phyloP scores from a whole-genome alignment of 1,140 invertebrate species.

The Ostrea edulis region DNA sequence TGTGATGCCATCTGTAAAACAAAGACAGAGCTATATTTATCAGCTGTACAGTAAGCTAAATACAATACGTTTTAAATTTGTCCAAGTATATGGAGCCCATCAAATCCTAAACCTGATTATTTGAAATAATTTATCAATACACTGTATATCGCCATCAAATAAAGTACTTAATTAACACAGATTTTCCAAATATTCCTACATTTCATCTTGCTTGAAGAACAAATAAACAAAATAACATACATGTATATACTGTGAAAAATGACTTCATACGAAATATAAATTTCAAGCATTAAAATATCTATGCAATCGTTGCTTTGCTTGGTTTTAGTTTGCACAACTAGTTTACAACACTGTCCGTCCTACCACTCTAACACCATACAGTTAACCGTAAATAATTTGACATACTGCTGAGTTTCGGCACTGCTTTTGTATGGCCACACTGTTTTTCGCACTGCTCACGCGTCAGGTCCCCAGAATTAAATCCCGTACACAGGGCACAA shows the following conservation, averaged over 20 bases:
- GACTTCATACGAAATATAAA: background rate
- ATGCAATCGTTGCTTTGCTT: background rate
- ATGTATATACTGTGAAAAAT: background rate
- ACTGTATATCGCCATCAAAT: too few relatives aligned
- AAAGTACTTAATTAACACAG: background rate
- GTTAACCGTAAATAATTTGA: background rate
- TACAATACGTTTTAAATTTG: too few relatives aligned
- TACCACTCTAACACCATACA: too few relatives aligned
- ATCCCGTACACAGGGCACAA: background rate
- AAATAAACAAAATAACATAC: background rate
- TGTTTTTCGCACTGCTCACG: background rate
- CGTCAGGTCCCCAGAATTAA: background rate
- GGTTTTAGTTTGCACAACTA: too few relatives aligned
- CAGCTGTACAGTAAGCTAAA: background rate
- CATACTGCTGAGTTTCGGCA: background rate
- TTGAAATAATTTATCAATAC: background rate
- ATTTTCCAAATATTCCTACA: too few relatives aligned
- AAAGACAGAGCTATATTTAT: background rate
- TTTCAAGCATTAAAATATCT: background rate
- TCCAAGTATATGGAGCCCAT: too few relatives aligned
- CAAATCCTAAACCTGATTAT: background rate
- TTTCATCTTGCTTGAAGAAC: background rate
- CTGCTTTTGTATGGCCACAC: background rate
- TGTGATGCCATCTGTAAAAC: slow-evolving; percentile 59
- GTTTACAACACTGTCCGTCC: too few relatives aligned